Base-by-base conservation (phyloP, 1,140 invertebrate genomes). In the Acyrthosiphon pisum region DNA sequence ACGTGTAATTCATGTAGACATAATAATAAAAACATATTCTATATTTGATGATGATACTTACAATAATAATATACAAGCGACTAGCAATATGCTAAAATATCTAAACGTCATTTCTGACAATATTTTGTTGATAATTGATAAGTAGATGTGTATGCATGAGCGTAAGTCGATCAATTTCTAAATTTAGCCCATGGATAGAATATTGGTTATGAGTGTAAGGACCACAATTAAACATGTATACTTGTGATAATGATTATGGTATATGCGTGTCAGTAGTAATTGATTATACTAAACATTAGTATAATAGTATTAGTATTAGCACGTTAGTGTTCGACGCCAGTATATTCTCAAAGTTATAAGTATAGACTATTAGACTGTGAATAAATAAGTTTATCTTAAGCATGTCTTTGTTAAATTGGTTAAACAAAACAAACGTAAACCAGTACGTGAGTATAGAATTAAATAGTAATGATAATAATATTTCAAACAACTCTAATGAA, bases 381-480 rank as follows among this genome's bases (percentile, higher is more conserved):
- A 30, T 60, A 60, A 60, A 60, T 50, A 50, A 50, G 18, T 56
- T 6, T 56, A 56, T 56, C 23, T 56, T 46, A 87, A 26, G 30
- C 84, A 87, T 87, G 84, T 87, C 84, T 46, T 87, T 87, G 48
- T 87, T 87, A 87, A 87, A 87, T 87, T 86, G 84, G 84, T 46
- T 86, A 86, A 86, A 14, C 22, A 86, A 86, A 48, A 26, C 44
- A 30, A 86, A 86, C 84, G 20, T 30, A 30, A 86, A 46, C 30
- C 20, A n/a, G n/a, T n/a, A n/a, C 41, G 56, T 60, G 56, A 60
- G 56, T 60, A 60, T 26, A 87, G 6, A 87, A 46, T 87, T 87
- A 48, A 46, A 30, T 87, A 26, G 26, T 46, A n/a, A 48, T 87
- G 30, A 9, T 87, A 87, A 30, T 46, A 87, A 87, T 87, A 46